A percentile compares a stretch with the other conserved stretches of the same genome.
Conservation (phyloP, 2,113 vertebrate genomes). For the Galemys pyrenaicus region DNA sequence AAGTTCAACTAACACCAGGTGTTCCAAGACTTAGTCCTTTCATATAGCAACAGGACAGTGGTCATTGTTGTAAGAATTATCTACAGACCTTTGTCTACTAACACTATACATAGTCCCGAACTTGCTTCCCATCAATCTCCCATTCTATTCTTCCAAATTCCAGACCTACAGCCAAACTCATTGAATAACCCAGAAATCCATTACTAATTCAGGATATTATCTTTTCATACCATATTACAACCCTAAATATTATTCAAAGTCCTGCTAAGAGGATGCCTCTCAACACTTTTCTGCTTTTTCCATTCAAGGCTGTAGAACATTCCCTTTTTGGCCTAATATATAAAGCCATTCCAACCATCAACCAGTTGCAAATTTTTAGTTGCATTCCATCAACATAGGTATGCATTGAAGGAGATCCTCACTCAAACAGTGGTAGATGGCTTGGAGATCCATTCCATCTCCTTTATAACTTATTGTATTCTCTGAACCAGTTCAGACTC, state of each 20-base stretch:
- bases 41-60: background rate
- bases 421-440: background rate
- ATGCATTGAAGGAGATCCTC: background rate
- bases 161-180: background rate
- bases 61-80: background rate
- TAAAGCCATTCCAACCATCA: background rate
- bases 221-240: background rate
- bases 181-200: background rate
- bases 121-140: background rate
- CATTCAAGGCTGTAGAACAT: accelerated
- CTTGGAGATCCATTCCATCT: background rate
- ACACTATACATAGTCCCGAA: background rate
- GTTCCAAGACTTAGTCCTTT: background rate
- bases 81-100: background rate
- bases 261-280: background rate
- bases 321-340: background rate
- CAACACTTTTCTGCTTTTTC: background rate
- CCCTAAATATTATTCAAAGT: background rate
- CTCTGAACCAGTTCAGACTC: background rate
- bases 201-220: background rate
- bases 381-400: background rate
- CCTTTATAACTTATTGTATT: background rate
- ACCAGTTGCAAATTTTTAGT: background rate
- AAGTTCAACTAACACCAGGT: background rate
- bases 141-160: background rate